Conservation (phyloP, 2,113 vertebrate genomes). For the Malaclemys terrapin region DNA sequence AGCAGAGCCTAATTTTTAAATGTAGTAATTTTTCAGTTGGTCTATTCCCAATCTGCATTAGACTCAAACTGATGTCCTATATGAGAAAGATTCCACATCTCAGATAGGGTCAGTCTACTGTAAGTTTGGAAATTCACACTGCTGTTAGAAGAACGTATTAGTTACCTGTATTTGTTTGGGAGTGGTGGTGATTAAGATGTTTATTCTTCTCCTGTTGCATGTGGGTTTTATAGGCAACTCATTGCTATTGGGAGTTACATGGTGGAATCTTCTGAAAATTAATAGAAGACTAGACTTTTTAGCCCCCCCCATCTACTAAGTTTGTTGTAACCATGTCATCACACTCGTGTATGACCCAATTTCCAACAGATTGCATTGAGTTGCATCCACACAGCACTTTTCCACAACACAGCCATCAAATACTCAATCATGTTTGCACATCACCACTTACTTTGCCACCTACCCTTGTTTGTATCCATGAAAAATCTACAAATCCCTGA, state of each 20-base stretch:
- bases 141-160: background rate
- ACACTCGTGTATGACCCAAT: background rate
- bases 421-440: no score
- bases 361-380: background rate
- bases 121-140: background rate
- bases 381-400: background rate
- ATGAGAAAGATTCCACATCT: background rate
- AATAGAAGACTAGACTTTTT: background rate
- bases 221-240: background rate
- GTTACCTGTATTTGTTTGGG: background rate
- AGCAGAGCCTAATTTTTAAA: background rate
- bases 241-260: background rate
- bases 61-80: background rate
- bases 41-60: background rate
- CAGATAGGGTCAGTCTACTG: background rate
- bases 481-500: background rate
- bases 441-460: accelerated
- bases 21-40: background rate
- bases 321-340: background rate
- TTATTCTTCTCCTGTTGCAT: background rate
- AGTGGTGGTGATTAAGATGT: background rate
- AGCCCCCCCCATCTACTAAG: background rate
- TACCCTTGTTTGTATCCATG: no score
- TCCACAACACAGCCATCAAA: background rate
- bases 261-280: background rate